Conservation (phyloP, 2,797 vertebrate genomes). For the Thalassophryne amazonica region DNA sequence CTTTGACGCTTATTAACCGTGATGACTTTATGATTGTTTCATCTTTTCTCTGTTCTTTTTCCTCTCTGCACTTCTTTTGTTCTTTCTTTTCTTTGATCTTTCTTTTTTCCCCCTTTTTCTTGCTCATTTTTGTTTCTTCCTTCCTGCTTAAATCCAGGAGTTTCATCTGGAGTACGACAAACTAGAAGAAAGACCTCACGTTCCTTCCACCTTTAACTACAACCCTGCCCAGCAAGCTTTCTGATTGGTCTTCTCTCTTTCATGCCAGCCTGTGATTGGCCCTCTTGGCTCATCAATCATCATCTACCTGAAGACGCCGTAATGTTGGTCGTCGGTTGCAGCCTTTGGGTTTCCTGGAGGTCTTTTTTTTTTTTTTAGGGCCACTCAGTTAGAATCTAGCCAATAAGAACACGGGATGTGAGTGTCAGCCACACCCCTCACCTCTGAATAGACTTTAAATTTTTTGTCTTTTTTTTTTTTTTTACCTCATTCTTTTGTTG, state of each 20-base stretch:
- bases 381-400: conserved; percentile 82
- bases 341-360: conserved; percentile 68
- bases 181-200: conserved; percentile 94
- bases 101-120: too few relatives aligned
- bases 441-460: conserved; percentile 86
- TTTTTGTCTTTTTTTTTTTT: conserved; percentile 37
- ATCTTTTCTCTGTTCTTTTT: too few relatives aligned
- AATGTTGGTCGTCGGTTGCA: conserved; percentile 65
- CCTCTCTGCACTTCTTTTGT: too few relatives aligned
- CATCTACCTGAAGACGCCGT: conserved; percentile 75
- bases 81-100: too few relatives aligned
- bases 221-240: conserved; percentile 97
- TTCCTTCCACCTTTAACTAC: conserved; percentile 96
- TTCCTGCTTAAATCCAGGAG: conserved; percentile 72
- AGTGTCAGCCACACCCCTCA: conserved; percentile 57
- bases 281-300: conserved; percentile 88
- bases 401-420: conserved; percentile 80
- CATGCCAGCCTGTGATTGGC: conserved; percentile 83
- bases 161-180: conserved; percentile 96
- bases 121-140: neutral
- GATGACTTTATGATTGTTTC: too few relatives aligned
- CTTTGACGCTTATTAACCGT: too few relatives aligned
- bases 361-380: conserved; percentile 78
- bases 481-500: conserved; percentile 38
- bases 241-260: conserved; percentile 80